Evolutionary conservation across 2,888 invertebrate species (phyloP).

Genomic region (Campoletis raptor): DNA sequence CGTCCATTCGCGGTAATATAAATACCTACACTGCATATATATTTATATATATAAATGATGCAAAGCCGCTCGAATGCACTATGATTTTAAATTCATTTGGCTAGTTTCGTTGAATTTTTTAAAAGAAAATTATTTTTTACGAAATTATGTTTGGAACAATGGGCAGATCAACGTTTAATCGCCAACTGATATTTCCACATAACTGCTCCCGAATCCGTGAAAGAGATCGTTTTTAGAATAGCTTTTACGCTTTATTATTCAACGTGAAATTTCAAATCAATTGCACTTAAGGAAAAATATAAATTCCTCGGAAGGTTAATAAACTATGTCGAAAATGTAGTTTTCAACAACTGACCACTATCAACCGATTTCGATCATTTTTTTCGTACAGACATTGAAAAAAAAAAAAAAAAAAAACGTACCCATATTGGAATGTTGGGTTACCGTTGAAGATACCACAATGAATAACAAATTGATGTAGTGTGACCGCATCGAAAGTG

Average conservation of each 20-base stretch:
- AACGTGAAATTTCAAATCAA: background rate
- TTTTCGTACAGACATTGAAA: no score
- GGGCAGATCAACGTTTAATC: background rate
- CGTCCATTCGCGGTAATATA: slow-evolving; percentile 20
- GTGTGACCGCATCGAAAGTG: no score
- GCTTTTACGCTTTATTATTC: background rate
- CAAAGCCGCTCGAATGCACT: background rate
- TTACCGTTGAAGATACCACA: no score
- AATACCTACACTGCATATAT: background rate
- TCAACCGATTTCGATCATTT: no score
- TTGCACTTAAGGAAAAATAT: no score
- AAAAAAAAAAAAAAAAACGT: no score
- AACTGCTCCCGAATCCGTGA: background rate
- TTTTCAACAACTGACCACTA: no score
- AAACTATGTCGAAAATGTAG: no score
- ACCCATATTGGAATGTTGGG: no score
- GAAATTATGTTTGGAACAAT: background rate
- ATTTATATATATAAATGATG: background rate
- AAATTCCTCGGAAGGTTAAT: no score
- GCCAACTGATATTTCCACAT: background rate
- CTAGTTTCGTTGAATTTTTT: background rate
- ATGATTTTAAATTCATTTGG: background rate
- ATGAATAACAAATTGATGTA: no score
- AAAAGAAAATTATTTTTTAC: background rate
- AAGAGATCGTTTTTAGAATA: background rate